phyloP scores from a whole-genome alignment of 2,888 invertebrate species.

The Phortica okadai region DNA sequence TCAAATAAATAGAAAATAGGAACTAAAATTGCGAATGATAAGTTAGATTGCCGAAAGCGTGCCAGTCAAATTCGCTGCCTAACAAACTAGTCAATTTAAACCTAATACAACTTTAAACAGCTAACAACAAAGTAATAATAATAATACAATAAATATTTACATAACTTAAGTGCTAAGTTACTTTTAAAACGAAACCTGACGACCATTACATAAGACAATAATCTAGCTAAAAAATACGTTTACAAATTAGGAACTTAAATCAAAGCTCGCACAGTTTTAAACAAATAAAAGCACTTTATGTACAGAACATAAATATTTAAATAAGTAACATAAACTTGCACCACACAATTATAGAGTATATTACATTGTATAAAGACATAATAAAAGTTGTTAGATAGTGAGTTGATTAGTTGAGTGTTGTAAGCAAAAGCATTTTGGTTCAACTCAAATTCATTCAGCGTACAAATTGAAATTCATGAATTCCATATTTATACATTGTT shows the following conservation, averaged over 20 bases:
- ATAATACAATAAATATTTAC: neutral
- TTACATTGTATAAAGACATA: neutral
- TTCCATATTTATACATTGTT: constrained; percentile 1
- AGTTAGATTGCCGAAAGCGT: too few species aligned
- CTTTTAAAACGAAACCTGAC: neutral
- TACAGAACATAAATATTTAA: neutral
- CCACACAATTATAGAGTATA: constrained; percentile 8
- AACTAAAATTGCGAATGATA: too few species aligned
- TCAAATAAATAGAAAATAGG: too few species aligned
- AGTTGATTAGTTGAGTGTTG: constrained; percentile 4
- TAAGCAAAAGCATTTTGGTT: constrained; percentile 15
- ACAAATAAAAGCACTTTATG: constrained; percentile 13
- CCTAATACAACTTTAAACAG: neutral
- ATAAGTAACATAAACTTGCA: constrained; percentile 3
- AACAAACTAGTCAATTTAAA: neutral
- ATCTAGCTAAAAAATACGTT: neutral
- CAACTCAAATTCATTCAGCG: neutral
- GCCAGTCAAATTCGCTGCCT: neutral
- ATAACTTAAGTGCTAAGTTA: neutral
- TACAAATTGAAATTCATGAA: constrained; percentile 29
- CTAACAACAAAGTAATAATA: neutral
- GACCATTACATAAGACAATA: neutral
- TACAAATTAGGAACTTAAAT: neutral
- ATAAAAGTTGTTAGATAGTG: neutral
- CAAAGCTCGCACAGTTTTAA: neutral